phyloP scores from a whole-genome alignment of 1,140 invertebrate species.

The Manduca sexta region DNA sequence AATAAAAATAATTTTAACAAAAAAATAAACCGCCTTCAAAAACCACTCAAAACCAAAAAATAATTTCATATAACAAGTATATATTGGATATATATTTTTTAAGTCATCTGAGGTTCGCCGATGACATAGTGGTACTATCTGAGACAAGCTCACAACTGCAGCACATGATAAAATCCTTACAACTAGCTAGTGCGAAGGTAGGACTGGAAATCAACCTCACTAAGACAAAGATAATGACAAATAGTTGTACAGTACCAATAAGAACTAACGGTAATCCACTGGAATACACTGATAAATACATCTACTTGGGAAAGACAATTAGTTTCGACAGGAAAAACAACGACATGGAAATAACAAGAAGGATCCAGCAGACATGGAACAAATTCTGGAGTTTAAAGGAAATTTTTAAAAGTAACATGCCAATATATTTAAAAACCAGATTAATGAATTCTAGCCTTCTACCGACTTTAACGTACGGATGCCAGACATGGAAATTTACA shows the following conservation, averaged over 20 bases:
- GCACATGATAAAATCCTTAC: not conserved
- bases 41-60: too few relatives aligned
- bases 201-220: conserved; percentile 8
- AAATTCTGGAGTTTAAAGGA: too few relatives aligned
- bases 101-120: conserved; percentile 10
- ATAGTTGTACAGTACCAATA: not conserved
- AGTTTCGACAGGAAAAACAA: conserved; percentile 5
- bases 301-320: conserved; percentile 10
- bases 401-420: conserved; percentile 10
- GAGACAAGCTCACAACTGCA: conserved; percentile 1
- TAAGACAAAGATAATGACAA: too few relatives aligned
- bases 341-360: too few relatives aligned
- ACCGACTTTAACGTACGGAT: conserved; percentile 5
- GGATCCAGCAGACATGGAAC: too few relatives aligned
- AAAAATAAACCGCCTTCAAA: too few relatives aligned
- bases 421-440: conserved; percentile 7
- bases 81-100: too few relatives aligned
- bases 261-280: not conserved
- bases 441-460: conserved; percentile 5
- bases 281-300: conserved; percentile 8
- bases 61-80: too few relatives aligned
- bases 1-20: too few relatives aligned
- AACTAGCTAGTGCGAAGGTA: not conserved
- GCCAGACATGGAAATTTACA: too few relatives aligned
- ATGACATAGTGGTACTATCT: conserved; percentile 11